Evolutionary conservation across 2,113 vertebrate species (phyloP).

Genomic region (Axis porcinus): DNA sequence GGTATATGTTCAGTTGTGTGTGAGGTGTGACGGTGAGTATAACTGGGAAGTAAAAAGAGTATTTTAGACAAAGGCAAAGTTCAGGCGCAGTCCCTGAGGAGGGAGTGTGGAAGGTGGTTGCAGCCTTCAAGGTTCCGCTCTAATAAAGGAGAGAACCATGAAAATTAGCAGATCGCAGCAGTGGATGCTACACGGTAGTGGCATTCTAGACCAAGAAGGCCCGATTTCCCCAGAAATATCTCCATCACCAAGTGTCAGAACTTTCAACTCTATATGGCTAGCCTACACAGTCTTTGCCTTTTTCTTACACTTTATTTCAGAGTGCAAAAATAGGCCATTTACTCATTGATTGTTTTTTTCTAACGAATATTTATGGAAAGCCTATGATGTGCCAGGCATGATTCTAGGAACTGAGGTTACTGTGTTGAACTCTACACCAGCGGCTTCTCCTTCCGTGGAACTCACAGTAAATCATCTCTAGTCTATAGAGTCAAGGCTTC

Average conservation of each 20-base stretch:
- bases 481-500: background rate
- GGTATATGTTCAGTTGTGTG: background rate
- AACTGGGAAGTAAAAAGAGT: background rate
- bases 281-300: background rate
- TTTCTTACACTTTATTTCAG: background rate
- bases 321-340: background rate
- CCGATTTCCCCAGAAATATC: background rate
- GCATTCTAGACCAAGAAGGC: background rate
- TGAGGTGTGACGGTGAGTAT: accelerated
- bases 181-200: background rate
- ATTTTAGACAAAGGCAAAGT: no score
- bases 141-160: background rate
- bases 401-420: background rate
- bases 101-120: accelerated
- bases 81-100: background rate
- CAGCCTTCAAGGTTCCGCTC: background rate
- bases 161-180: background rate
- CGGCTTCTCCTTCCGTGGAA: background rate
- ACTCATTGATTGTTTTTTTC: background rate
- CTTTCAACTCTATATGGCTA: background rate
- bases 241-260: background rate
- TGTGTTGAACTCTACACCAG: background rate
- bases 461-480: background rate
- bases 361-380: background rate
- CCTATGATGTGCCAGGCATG: background rate